Evolutionary conservation across 2,113 vertebrate species (phyloP).

Genomic region (Aythya baeri): DNA sequence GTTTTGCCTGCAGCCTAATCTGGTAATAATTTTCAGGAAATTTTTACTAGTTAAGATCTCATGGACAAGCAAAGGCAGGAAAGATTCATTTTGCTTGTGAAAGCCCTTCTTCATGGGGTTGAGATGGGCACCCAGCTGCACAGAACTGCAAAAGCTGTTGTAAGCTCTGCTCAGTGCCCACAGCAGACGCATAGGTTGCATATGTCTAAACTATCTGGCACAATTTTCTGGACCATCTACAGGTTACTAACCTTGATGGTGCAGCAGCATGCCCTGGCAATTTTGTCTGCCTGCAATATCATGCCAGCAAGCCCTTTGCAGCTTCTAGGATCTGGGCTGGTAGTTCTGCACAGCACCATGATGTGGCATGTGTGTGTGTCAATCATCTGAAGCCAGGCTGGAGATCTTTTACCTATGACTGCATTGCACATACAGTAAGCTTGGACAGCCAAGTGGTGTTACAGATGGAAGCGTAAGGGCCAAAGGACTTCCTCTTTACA

Average conservation of each 20-base stretch:
- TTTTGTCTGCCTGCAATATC: not conserved
- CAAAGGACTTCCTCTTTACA: not conserved
- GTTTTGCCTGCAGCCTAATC: not conserved
- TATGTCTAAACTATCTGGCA: fast-evolving
- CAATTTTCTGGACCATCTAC: fast-evolving
- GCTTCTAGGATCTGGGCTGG: not conserved
- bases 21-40: not conserved
- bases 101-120: not conserved
- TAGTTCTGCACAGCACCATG: not conserved
- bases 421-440: fast-evolving
- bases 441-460: not conserved
- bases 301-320: not conserved
- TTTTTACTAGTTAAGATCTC: not conserved
- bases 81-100: not conserved
- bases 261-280: not conserved
- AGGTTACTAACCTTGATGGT: fast-evolving
- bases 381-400: not conserved
- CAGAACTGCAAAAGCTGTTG: not conserved
- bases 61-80: not conserved
- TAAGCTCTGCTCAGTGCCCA: not conserved
- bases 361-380: not conserved
- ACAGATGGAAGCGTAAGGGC: not conserved
- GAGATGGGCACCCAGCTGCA: not conserved
- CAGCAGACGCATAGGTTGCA: not conserved
- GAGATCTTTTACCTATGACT: not conserved